Evolutionary conservation across 2,888 invertebrate genomes (phyloP).

Genomic region (Euplagia quadripunctaria): DNA sequence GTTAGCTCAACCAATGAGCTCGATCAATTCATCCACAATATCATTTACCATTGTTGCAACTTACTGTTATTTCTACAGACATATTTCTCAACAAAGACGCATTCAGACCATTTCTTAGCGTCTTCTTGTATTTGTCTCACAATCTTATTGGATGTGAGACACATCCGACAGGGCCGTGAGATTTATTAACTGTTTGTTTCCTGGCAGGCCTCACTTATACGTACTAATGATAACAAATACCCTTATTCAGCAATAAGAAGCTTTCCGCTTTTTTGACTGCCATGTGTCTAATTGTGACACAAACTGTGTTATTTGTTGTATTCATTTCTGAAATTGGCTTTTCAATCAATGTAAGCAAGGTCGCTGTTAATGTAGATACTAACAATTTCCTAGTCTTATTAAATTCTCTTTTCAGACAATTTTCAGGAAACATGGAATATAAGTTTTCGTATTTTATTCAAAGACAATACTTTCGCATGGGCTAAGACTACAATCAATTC

Average conservation of each 20-base stretch:
- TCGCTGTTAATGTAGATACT: not conserved
- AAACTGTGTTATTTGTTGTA: not conserved
- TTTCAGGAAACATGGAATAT: too few relatives aligned
- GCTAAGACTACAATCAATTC: too few relatives aligned
- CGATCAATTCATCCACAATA: not conserved
- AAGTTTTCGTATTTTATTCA: too few relatives aligned
- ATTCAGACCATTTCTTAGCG: not conserved
- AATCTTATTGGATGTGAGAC: not conserved
- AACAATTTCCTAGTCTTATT: too few relatives aligned
- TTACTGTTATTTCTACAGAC: not conserved
- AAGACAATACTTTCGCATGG: too few relatives aligned
- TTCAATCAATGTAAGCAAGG: not conserved
- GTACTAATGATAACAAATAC: constrained; percentile 15
- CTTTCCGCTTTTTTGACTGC: not conserved
- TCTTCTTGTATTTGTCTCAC: not conserved
- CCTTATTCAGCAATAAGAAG: constrained; percentile 10
- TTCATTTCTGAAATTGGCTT: not conserved
- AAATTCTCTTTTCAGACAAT: too few relatives aligned
- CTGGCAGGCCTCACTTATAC: constrained; percentile 10
- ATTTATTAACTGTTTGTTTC: constrained; percentile 15
- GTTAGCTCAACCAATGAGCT: too few relatives aligned
- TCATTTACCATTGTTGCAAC: not conserved
- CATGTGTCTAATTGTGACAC: constrained; percentile 9
- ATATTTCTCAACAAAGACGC: not conserved
- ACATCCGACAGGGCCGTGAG: constrained; percentile 3